Evolutionary conservation across 1,140 invertebrate genomes (phyloP).

Genomic region (Zaprionus africanus): DNA sequence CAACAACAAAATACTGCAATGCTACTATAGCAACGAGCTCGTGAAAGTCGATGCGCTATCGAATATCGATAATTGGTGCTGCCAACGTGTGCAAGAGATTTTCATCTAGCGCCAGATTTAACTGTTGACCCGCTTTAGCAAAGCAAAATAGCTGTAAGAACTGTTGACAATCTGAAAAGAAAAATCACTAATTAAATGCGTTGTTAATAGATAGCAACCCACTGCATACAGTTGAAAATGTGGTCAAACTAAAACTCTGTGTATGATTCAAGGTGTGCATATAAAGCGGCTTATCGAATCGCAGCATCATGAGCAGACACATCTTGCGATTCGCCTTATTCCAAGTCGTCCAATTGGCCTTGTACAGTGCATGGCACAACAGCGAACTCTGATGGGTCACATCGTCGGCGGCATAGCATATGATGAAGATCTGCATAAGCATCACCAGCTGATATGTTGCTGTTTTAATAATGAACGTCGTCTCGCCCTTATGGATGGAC

Average conservation of each 20-base stretch:
- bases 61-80: slow-evolving; percentile 12
- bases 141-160: slow-evolving; percentile 77
- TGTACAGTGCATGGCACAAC: slow-evolving; percentile 61
- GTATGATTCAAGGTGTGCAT: slow-evolving; percentile 61
- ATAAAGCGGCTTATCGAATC: slow-evolving; percentile 49
- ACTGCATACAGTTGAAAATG: slow-evolving; percentile 71
- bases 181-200: slow-evolving; percentile 8
- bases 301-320: slow-evolving; percentile 61
- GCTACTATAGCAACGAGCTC: neutral
- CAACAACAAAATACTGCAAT: neutral
- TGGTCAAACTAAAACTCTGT: slow-evolving; percentile 55
- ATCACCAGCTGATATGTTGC: slow-evolving; percentile 68
- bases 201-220: neutral
- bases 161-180: slow-evolving; percentile 76
- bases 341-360: slow-evolving; percentile 67
- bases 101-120: slow-evolving; percentile 25
- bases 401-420: slow-evolving; percentile 75
- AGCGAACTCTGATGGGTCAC: slow-evolving; percentile 60
- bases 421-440: slow-evolving; percentile 75
- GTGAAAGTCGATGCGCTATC: neutral
- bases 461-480: slow-evolving; percentile 52
- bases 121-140: slow-evolving; percentile 72
- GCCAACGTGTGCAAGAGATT: neutral
- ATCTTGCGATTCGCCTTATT: slow-evolving; percentile 57
- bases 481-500: slow-evolving; percentile 49